These are phyloP conservation scores for Psettodes erumei DNA, from an alignment of 2,113 vertebrate species.

Conservation along the genomic window DNA sequence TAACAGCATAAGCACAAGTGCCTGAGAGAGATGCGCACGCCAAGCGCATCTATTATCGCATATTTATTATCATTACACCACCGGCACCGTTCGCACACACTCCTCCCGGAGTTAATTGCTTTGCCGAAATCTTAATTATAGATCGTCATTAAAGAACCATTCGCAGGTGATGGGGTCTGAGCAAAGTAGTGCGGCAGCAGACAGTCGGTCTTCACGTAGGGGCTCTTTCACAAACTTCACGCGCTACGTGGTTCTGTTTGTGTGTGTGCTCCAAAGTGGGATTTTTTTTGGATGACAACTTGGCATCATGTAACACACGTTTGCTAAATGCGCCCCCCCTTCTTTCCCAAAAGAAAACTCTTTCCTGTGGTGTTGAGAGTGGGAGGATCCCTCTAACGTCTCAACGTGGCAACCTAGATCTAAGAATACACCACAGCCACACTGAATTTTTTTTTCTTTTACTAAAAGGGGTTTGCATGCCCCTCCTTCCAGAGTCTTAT, in stretches of 20 bases:
- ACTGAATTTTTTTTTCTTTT: conserved; percentile 15
- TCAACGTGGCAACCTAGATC: conserved; percentile 81
- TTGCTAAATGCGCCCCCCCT: conserved; percentile 44
- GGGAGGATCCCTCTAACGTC: conserved; percentile 78
- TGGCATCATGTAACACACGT: conserved; percentile 60
- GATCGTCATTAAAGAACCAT: conserved; percentile 50
- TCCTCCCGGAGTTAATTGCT: conserved; percentile 25
- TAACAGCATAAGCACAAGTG: conserved; percentile 38
- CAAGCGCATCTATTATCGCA: too few species aligned
- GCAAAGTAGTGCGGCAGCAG: neutral
- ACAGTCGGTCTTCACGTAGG: neutral
- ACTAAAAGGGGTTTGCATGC: conserved; percentile 31
- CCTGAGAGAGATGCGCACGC: conserved; percentile 50
- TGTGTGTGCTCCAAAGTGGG: neutral
- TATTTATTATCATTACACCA: too few species aligned
- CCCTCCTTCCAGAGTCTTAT: conserved; percentile 21
- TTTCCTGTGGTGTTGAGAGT: conserved; percentile 57
- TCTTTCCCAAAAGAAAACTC: conserved; percentile 1
- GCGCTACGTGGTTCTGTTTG: conserved; percentile 27
- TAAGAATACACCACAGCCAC: conserved; percentile 67
- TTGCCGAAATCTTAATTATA: conserved; percentile 54
- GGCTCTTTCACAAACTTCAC: neutral
- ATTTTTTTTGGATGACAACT: conserved; percentile 35
- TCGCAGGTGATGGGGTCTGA: conserved; percentile 14
- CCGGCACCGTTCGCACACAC: conserved; percentile 33